Base-by-base conservation (phyloP, 1,140 invertebrate species). In the Scaptomyza montana region DNA sequence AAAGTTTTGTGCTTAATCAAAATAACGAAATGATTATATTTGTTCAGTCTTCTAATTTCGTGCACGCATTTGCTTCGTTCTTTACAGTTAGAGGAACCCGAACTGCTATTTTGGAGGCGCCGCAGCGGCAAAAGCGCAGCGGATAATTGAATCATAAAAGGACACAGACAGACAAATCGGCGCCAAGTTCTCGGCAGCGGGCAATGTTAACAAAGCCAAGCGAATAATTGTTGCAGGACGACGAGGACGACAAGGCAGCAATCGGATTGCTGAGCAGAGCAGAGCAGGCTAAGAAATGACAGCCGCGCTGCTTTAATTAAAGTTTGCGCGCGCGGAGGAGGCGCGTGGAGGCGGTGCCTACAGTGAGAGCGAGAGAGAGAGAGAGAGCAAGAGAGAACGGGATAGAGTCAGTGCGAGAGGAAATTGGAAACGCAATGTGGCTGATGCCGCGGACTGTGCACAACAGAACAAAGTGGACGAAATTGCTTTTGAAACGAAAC, bases 21-120 rank as follows among this genome's bases (percentile, higher is more conserved):
- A 87, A 87, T 87, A 89, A 87, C 79, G 89, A 89, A 87, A 87
- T 87, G 84, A 87, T 87, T 82, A 79, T 82, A 89, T 89, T 89
- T 87, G 79, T 72, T 72, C 73, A 60, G 53, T 77, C n/a, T 53
- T 41, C 65, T 74, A 73, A 73, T 69, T 33, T 28, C 12, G 19
- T 12, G 46, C 60, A 67, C 65, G 56, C 43, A 25, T 36, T 74
- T 9, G 50, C 8, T 61, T 16, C 61, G 2, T 50, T 67, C 69
- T 45, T 77, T 76, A 16, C 80, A 82, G 79, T 25, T 25, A 21
- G 76, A 82, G 79, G 46, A 66, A 59, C 59, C 60, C 78, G 78
- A 79, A 76, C 84, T 89, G 82, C 76, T 63, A 80, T 74, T 50
- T 7, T 36, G 33, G 66, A 68, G 82, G 82, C 81, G 74, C 69